A percentile compares a stretch with the other conserved stretches of the same genome.
Conservation (phyloP, 1,140 invertebrate genomes). For the Bombus consobrinus region DNA sequence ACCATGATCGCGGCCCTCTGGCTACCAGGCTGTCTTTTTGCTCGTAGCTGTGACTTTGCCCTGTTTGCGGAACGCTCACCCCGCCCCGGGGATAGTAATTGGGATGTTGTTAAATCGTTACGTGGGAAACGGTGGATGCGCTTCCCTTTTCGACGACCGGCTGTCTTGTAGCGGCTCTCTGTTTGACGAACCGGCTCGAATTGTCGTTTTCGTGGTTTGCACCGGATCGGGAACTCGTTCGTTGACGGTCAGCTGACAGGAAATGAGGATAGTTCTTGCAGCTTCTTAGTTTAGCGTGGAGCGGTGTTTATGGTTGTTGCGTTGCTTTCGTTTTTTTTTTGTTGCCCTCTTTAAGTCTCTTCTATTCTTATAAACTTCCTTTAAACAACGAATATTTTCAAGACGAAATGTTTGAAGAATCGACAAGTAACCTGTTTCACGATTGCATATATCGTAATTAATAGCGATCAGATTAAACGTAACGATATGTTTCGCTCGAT, state of each 20-base stretch:
- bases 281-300: neutral
- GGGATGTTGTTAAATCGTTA: constrained; percentile 25
- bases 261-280: neutral
- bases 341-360: neutral
- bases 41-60: neutral
- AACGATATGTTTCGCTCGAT: neutral
- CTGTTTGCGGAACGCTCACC: constrained; percentile 28
- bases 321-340: too few species aligned
- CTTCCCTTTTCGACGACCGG: neutral
- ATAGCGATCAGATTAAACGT: too few species aligned
- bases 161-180: neutral
- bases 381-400: neutral
- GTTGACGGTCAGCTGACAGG: neutral
- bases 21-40: constrained; percentile 28
- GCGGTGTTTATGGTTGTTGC: neutral
- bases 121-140: constrained; percentile 11
- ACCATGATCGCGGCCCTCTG: constrained; percentile 52
- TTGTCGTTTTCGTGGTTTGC: neutral
- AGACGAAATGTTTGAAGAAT: neutral
- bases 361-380: neutral
- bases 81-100: constrained; percentile 30
- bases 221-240: neutral
- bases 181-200: neutral
- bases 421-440: too few species aligned
- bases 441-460: too few species aligned